A percentile compares a stretch with the other conserved stretches of the same genome.
Conservation (phyloP, 2,113 vertebrate genomes). For the Tragelaphus buxtoni region DNA sequence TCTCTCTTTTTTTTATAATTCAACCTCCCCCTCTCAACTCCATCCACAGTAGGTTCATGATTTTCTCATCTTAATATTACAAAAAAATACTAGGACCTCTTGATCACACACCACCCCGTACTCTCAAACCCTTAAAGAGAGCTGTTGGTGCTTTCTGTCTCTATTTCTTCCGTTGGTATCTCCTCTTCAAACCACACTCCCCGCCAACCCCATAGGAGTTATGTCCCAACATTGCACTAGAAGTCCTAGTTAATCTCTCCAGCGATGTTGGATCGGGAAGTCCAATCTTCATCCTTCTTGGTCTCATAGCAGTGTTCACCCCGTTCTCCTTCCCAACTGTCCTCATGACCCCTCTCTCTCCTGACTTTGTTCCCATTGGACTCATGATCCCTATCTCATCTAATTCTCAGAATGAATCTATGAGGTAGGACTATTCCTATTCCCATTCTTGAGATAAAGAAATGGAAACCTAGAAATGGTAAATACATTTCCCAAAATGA, state of each 20-base stretch:
- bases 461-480: neutral
- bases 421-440: neutral
- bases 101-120: neutral
- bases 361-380: neutral
- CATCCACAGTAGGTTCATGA: neutral
- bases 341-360: neutral
- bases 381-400: neutral
- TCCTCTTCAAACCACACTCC: neutral
- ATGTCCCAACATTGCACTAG: neutral
- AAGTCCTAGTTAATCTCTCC: neutral
- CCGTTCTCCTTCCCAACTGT: neutral
- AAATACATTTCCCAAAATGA: neutral
- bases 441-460: neutral
- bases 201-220: accelerated
- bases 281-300: neutral
- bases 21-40: neutral
- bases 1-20: neutral
- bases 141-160: neutral
- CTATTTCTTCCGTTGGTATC: neutral
- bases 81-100: neutral
- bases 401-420: neutral
- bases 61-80: neutral
- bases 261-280: neutral
- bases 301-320: neutral
- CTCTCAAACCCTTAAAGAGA: neutral